Evolutionary conservation across 2,797 vertebrate genomes (phyloP).

Genomic region (Melanogrammus aeglefinus): DNA sequence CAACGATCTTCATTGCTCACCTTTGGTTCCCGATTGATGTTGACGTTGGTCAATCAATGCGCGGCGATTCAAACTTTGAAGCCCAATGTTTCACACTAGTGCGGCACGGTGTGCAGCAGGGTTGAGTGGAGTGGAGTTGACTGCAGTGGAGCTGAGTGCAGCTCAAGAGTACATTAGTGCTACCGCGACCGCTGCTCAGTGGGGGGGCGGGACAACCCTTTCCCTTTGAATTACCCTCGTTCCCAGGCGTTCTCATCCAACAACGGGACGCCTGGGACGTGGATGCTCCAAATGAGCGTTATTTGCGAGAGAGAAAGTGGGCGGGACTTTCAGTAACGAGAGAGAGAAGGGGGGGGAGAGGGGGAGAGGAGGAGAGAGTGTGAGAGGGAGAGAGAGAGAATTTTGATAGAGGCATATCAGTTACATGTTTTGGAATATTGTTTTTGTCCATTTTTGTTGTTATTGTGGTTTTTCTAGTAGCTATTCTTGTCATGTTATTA

Average conservation of each 20-base stretch:
- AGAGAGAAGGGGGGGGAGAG: too few relatives aligned
- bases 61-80: not conserved
- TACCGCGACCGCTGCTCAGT: not conserved
- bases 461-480: too few relatives aligned
- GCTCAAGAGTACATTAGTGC: not conserved
- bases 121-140: not conserved
- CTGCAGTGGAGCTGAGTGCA: not conserved
- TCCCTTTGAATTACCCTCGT: not conserved
- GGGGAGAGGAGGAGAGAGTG: too few relatives aligned
- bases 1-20: not conserved
- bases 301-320: not conserved
- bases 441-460: not conserved
- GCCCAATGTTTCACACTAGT: not conserved
- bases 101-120: not conserved
- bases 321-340: not conserved
- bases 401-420: too few relatives aligned
- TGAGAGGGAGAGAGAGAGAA: too few relatives aligned
- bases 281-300: not conserved
- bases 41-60: not conserved
- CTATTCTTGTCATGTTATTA: not conserved
- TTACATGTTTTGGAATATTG: not conserved
- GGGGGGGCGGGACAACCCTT: not conserved
- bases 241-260: not conserved
- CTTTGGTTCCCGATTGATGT: not conserved
- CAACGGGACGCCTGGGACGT: not conserved